A percentile compares a stretch with the other conserved stretches of the same genome.
These are phyloP conservation scores for Cenopis cana DNA, from an alignment of 2,888 invertebrate genomes.

Conservation along the genomic window DNA sequence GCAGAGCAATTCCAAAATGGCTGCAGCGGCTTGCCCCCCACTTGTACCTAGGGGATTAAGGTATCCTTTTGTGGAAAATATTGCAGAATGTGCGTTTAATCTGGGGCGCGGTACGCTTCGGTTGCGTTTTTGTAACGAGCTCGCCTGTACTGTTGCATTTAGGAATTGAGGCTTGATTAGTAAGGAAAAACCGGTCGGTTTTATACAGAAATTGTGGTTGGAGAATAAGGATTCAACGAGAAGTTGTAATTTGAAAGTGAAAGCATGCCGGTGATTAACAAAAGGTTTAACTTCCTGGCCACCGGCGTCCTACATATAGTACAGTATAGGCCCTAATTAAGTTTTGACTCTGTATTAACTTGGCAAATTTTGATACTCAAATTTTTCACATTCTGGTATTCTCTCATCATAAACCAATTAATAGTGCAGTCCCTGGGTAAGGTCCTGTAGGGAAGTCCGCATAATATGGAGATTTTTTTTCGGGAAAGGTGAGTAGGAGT, in stretches of 20 bases:
- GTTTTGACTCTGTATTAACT: too few species aligned
- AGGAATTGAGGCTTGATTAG: conserved; percentile 26
- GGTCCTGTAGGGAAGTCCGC: too few species aligned
- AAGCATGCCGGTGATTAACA: too few species aligned
- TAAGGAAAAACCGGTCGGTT: not conserved
- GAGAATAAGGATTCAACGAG: not conserved
- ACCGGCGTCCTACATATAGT: too few species aligned
- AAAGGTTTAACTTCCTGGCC: too few species aligned
- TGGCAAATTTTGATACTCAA: not conserved
- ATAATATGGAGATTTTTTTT: too few species aligned
- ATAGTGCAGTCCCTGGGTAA: too few species aligned
- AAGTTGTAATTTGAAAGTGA: too few species aligned
- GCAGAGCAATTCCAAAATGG: conserved; percentile 61
- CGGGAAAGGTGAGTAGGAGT: too few species aligned
- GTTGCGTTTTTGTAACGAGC: conserved; percentile 69
- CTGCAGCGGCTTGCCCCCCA: conserved; percentile 71
- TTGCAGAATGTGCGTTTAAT: conserved; percentile 83
- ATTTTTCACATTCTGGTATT: too few species aligned
- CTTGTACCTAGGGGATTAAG: conserved; percentile 83
- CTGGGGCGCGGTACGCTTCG: conserved; percentile 71
- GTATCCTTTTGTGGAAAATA: conserved; percentile 83
- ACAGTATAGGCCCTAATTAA: too few species aligned
- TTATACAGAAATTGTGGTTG: conserved; percentile 10
- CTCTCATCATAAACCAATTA: too few species aligned
- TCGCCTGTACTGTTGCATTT: conserved; percentile 44